phyloP scores from a whole-genome alignment of 2,888 invertebrate species.

The Cryptocheilus praepositus region DNA sequence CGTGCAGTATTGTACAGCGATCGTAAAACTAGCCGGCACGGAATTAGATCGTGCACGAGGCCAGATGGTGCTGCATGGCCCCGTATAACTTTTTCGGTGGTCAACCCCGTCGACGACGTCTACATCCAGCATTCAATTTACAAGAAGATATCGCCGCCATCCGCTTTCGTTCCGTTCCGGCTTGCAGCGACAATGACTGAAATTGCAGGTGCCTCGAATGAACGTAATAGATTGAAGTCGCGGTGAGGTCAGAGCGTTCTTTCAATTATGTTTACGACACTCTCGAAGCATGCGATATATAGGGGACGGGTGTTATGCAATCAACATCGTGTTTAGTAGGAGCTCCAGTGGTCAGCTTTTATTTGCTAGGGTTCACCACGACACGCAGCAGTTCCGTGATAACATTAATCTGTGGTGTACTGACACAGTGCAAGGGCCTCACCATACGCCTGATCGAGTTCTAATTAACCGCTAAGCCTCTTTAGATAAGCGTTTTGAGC shows the following conservation, averaged over 20 bases:
- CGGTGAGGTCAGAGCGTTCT: too few relatives aligned
- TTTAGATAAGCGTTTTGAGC: slow-evolving; percentile 42
- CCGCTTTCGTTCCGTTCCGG: too few relatives aligned
- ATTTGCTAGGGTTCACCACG: background rate
- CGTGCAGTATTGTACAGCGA: slow-evolving; percentile 17
- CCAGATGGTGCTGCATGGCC: slow-evolving; percentile 23
- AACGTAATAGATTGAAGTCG: too few relatives aligned
- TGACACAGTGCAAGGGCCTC: slow-evolving; percentile 29
- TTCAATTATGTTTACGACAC: too few relatives aligned
- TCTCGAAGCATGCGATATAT: too few relatives aligned
- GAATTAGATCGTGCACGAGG: slow-evolving; percentile 41
- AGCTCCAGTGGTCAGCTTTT: background rate
- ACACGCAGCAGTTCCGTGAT: background rate
- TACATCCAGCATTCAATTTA: too few relatives aligned
- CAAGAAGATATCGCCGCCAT: too few relatives aligned
- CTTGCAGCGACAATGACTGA: too few relatives aligned
- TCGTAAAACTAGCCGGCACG: slow-evolving; percentile 41
- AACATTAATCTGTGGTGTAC: slow-evolving; percentile 5
- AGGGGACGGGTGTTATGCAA: too few relatives aligned
- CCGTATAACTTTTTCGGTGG: slow-evolving; percentile 16
- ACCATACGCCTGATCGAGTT: slow-evolving; percentile 40
- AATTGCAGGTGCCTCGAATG: too few relatives aligned
- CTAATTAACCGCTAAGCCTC: slow-evolving; percentile 49
- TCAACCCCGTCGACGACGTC: background rate
- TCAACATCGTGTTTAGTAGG: too few relatives aligned